phyloP scores from a whole-genome alignment of 1,140 invertebrate genomes.

The Drosophila nikananu region DNA sequence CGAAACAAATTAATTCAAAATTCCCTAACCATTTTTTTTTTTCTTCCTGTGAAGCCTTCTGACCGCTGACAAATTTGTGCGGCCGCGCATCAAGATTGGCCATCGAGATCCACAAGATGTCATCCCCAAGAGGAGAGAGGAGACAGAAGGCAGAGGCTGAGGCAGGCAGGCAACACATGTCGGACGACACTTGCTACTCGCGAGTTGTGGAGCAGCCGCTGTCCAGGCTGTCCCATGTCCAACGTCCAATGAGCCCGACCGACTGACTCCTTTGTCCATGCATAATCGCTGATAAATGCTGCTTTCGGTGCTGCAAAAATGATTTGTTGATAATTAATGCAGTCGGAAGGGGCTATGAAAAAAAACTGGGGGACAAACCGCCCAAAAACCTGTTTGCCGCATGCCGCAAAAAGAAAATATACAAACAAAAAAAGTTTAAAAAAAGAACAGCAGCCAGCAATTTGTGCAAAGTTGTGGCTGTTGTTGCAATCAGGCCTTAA shows the following conservation, averaged over 20 bases:
- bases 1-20: neutral
- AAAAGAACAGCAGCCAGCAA: constrained; percentile 64
- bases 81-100: constrained; percentile 48
- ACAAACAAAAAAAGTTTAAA: neutral
- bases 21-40: neutral
- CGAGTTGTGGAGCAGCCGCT: constrained; percentile 26
- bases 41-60: constrained; percentile 9
- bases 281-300: constrained; percentile 82
- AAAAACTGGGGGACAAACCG: constrained; percentile 48
- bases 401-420: constrained; percentile 46
- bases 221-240: constrained; percentile 5
- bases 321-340: constrained; percentile 84
- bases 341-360: constrained; percentile 30
- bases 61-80: constrained; percentile 49
- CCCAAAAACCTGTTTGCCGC: constrained; percentile 63
- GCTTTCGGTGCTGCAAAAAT: constrained; percentile 79
- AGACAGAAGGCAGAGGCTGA: neutral
- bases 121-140: constrained; percentile 18
- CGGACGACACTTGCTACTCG: constrained; percentile 65
- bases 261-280: constrained; percentile 47
- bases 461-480: constrained; percentile 60
- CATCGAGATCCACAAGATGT: constrained; percentile 44
- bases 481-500: constrained; percentile 75
- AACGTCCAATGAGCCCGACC: constrained; percentile 24
- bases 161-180: constrained; percentile 63